Evolutionary conservation across 2,888 invertebrate species (phyloP), one percentile per base, ranked within the genome.

Genomic region (Caradrina kadenii): DNA sequence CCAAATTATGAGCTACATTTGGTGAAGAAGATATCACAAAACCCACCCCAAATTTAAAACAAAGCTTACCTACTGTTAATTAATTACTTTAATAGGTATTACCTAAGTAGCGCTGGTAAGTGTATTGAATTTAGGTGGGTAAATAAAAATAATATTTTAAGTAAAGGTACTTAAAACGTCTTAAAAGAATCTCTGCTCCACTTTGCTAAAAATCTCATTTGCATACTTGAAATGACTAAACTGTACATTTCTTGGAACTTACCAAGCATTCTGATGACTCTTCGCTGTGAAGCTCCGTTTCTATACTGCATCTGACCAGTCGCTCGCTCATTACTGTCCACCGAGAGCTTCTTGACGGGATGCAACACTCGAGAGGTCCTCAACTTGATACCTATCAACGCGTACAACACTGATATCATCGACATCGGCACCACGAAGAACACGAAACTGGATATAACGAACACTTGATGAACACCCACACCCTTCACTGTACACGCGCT

Each of bases 341-440:
- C 92, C 0, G 94, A 96, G 52, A 91, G 89, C 68, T 97, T 96
- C 80, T 97, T 97, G 55, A 96, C 90, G 1, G 96, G 96, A 76
- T 97, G 96, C 84, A 97, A 92, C 77, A 96, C 93, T 21, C 97
- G 93, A 48, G 97, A 97, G 59, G 97, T 96, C 65, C 97, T 96
- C 79, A 98, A 93, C 88, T 97, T 97, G 55, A 97, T 91, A 1
- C 97, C 98, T 85, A 98, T 98, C 79, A 98, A 94, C 64, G 97
- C 96, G 88, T 99, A 99, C 74, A 99, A 94, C 76, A 98, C 97
- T 45, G 97, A 97, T 88, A 99, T 98, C 73, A 98, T 96, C 45
- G 98, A 97, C 98, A 99, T 98, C 2, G 98, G 99, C 54, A 97
- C 97, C 50, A 98, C 97, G 90, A 99, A 99, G 93, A 98, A 98